A percentile compares a stretch with the other conserved stretches of the same genome.
phyloP scores from a whole-genome alignment of 2,888 invertebrate species.

The Andrena flavipes region DNA sequence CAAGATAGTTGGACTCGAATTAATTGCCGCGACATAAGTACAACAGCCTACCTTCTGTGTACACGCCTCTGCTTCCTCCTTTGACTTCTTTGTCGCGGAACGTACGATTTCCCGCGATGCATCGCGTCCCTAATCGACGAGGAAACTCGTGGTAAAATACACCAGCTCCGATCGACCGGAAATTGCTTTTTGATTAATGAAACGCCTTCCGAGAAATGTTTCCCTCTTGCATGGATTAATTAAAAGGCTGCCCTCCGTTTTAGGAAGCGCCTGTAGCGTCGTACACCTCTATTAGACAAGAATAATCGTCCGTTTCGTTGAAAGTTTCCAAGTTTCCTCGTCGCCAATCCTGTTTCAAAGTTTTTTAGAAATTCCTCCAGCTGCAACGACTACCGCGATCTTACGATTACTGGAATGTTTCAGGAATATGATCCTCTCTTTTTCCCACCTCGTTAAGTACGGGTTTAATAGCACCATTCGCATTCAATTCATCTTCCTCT shows the following conservation, averaged over 20 bases:
- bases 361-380: conserved; percentile 5
- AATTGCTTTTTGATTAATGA: conserved; percentile 16
- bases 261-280: not conserved
- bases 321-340: not conserved
- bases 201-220: not conserved
- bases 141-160: not conserved
- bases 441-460: not conserved
- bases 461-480: conserved; percentile 25
- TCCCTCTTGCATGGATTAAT: not conserved
- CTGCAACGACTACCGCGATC: not conserved
- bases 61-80: conserved; percentile 1
- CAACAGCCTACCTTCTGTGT: conserved; percentile 28
- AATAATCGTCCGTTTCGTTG: conserved; percentile 3
- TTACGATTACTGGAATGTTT: conserved; percentile 3
- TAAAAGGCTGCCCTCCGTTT: not conserved
- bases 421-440: conserved; percentile 1
- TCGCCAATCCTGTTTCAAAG: not conserved
- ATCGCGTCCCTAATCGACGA: not conserved
- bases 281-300: not conserved
- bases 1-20: conserved; percentile 75
- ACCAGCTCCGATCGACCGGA: conserved; percentile 7
- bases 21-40: conserved; percentile 67
- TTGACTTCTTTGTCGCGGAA: conserved; percentile 16
- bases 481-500: no score
- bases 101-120: not conserved